Evolutionary conservation across 1,140 invertebrate genomes (phyloP).

Genomic region (Coptotermes formosanus): DNA sequence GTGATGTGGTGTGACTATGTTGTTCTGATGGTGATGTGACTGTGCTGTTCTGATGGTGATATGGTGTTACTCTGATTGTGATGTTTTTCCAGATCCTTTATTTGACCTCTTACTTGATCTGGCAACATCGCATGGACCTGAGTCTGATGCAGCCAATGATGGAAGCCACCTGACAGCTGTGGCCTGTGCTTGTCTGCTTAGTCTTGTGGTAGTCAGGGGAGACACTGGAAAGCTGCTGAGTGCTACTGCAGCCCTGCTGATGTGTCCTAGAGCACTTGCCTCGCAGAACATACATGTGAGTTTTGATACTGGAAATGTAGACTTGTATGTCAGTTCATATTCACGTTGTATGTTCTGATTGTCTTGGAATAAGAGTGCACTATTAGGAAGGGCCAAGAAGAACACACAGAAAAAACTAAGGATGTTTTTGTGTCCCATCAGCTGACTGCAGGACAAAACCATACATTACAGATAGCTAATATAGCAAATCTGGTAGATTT

Average conservation of each 20-base stretch:
- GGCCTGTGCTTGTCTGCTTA: constrained; percentile 86
- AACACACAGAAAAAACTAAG: no score
- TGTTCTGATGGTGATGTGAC: no score
- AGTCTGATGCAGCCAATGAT: constrained; percentile 50
- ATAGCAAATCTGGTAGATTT: no score
- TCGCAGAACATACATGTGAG: constrained; percentile 76
- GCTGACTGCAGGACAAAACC: no score
- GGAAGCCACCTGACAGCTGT: constrained; percentile 75
- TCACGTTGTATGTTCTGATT: no score
- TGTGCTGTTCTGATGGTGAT: no score
- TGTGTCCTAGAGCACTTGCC: constrained; percentile 75
- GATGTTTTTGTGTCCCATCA: no score
- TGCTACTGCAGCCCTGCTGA: constrained; percentile 82
- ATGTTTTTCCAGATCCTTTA: constrained; percentile 61
- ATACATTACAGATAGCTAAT: no score
- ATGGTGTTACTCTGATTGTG: background rate
- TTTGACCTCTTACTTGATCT: constrained; percentile 78
- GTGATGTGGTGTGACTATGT: no score
- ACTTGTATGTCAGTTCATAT: no score
- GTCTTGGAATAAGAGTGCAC: no score
- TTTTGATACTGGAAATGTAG: constrained; percentile 6
- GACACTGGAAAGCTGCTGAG: constrained; percentile 89
- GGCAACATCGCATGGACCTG: constrained; percentile 63
- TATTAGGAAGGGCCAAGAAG: no score
- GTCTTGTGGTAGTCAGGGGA: constrained; percentile 86